These are phyloP conservation scores for Amorpha juglandis DNA, from an alignment of 2,888 invertebrate genomes.

Conservation along the genomic window DNA sequence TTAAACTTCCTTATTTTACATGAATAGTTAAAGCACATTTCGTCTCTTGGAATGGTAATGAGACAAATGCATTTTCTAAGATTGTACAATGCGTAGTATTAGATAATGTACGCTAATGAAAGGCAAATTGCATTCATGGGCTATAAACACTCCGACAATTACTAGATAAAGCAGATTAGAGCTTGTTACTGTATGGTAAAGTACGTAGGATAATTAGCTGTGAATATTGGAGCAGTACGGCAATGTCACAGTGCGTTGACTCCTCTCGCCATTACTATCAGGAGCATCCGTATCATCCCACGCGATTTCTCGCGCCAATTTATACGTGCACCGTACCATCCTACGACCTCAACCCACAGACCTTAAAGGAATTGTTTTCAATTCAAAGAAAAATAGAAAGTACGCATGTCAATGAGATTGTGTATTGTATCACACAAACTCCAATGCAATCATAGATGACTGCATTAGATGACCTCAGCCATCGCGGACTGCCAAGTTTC, in stretches of 20 bases:
- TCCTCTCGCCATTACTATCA: slow-evolving; percentile 60
- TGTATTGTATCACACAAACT: not conserved
- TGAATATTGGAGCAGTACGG: slow-evolving; percentile 42
- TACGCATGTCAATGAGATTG: not conserved
- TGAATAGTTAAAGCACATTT: slow-evolving; percentile 8
- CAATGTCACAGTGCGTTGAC: slow-evolving; percentile 64
- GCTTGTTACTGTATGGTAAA: slow-evolving; percentile 7
- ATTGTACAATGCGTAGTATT: not conserved
- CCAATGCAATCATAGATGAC: slow-evolving; percentile 32
- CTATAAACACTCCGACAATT: slow-evolving; percentile 13
- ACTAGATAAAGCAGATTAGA: slow-evolving; percentile 14
- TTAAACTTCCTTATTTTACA: slow-evolving; percentile 17
- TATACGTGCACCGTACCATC: slow-evolving; percentile 55
- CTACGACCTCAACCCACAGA: slow-evolving; percentile 63
- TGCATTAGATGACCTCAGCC: slow-evolving; percentile 54
- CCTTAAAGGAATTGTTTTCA: slow-evolving; percentile 30
- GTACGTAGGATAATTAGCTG: slow-evolving; percentile 40
- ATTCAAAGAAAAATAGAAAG: slow-evolving; percentile 14
- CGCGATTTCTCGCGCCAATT: slow-evolving; percentile 69
- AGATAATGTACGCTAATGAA: slow-evolving; percentile 1
- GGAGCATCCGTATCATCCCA: slow-evolving; percentile 70
- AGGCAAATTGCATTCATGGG: slow-evolving; percentile 11
- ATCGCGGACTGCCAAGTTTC: slow-evolving; percentile 59
- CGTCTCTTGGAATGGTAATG: slow-evolving; percentile 11
- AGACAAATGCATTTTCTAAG: slow-evolving; percentile 5